Conservation (phyloP, 2,113 vertebrate species). For the Gila orcuttii region DNA sequence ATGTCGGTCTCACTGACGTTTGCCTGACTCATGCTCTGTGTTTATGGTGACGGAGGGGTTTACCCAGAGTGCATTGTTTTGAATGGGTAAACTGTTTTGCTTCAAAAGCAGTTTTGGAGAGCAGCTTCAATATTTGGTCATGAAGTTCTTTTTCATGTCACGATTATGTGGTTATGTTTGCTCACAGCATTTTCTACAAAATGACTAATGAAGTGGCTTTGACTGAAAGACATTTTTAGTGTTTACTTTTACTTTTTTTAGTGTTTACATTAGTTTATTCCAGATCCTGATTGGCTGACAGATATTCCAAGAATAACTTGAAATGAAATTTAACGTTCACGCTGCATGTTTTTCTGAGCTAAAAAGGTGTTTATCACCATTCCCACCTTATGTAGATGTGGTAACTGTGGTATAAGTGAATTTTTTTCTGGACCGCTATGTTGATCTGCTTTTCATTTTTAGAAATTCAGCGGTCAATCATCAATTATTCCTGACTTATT, state of each 20-base stretch:
- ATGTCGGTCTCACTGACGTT: slow-evolving; percentile 54
- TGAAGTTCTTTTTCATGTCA: not conserved
- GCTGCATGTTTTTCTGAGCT: not conserved
- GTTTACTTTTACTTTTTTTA: not conserved
- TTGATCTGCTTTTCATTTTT: not conserved
- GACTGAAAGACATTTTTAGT: not conserved
- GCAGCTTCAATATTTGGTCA: slow-evolving; percentile 28
- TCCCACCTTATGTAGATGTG: not conserved
- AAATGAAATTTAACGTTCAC: not conserved
- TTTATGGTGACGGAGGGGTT: slow-evolving; percentile 55
- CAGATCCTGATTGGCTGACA: slow-evolving; percentile 6
- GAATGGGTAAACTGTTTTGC: slow-evolving; percentile 22
- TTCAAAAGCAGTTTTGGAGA: slow-evolving; percentile 12
- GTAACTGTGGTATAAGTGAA: not conserved
- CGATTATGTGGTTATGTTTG: slow-evolving; percentile 4
- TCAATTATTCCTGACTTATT: not conserved
- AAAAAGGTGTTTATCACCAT: not conserved
- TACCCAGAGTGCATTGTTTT: slow-evolving; percentile 44
- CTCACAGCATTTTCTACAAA: not conserved
- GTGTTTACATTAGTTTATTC: not conserved
- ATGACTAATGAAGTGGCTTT: not conserved
- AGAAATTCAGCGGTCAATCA: not conserved
- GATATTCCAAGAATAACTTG: not conserved
- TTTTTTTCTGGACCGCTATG: not conserved
- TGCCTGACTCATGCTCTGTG: slow-evolving; percentile 53